These are phyloP conservation scores for Metridium senile DNA, from an alignment of 92 coral and sea anemone species.

Conservation along the genomic window DNA sequence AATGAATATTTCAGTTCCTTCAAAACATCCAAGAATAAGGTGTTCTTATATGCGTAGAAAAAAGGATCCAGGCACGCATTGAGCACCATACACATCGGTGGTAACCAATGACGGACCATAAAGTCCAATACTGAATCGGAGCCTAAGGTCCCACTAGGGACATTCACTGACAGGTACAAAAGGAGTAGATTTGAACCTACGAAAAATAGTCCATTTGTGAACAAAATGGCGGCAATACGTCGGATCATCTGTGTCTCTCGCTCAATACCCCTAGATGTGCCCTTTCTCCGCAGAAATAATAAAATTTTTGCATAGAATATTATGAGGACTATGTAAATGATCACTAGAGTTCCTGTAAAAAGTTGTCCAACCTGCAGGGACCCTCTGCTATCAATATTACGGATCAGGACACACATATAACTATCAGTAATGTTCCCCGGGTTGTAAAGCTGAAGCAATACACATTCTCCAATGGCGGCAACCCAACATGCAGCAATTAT, in stretches of 20 bases:
- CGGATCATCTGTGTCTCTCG: slow-evolving; percentile 28
- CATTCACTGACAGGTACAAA: background rate
- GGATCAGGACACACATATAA: slow-evolving; percentile 41
- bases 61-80: slow-evolving; percentile 47
- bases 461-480: slow-evolving; percentile 5
- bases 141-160: background rate
- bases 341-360: slow-evolving; percentile 26
- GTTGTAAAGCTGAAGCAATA: slow-evolving; percentile 25
- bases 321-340: slow-evolving; percentile 19
- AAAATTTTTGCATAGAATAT: slow-evolving; percentile 33
- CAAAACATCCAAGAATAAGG: slow-evolving; percentile 1
- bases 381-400: slow-evolving; percentile 1
- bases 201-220: slow-evolving; percentile 42
- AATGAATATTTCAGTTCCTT: background rate
- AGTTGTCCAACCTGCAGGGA: slow-evolving; percentile 1
- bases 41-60: slow-evolving; percentile 42
- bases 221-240: slow-evolving; percentile 31
- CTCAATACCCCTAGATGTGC: slow-evolving; percentile 9
- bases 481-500: background rate
- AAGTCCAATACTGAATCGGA: slow-evolving; percentile 16
- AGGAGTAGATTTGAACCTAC: slow-evolving; percentile 33
- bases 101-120: slow-evolving; percentile 30
- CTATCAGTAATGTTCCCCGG: slow-evolving; percentile 19
- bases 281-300: slow-evolving; percentile 16
- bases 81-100: slow-evolving; percentile 44